Evolutionary conservation across 1,140 invertebrate species (phyloP).

Genomic region (Listronotus oregonensis): DNA sequence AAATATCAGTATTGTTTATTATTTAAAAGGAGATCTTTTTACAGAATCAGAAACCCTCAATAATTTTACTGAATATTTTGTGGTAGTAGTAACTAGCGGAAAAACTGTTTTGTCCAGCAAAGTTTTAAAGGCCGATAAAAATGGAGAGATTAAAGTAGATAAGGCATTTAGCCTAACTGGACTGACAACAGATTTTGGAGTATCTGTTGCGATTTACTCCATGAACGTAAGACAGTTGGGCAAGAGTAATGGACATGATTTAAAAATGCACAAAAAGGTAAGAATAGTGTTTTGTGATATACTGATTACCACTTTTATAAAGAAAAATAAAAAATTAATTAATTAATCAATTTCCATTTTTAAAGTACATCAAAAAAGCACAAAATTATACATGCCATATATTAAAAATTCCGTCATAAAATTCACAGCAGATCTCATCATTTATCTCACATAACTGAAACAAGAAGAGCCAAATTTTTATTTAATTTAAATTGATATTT

Average conservation of each 20-base stretch:
- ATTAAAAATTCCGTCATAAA: no score
- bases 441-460: no score
- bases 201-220: slow-evolving; percentile 47
- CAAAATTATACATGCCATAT: no score
- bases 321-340: no score
- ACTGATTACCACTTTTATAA: not conserved
- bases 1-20: slow-evolving; percentile 24
- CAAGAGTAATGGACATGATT: slow-evolving; percentile 19
- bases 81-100: slow-evolving; percentile 49
- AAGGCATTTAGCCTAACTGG: slow-evolving; percentile 45
- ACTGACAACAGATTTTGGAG: slow-evolving; percentile 51
- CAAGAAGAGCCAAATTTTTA: no score
- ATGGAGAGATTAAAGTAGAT: slow-evolving; percentile 43
- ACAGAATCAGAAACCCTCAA: not conserved
- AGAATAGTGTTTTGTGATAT: not conserved
- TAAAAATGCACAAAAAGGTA: slow-evolving; percentile 46
- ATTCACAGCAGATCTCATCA: no score
- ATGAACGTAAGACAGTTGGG: slow-evolving; percentile 38
- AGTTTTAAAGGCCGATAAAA: slow-evolving; percentile 40
- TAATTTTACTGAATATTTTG: slow-evolving; percentile 41
- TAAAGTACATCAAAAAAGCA: no score
- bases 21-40: slow-evolving; percentile 9
- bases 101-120: slow-evolving; percentile 49
- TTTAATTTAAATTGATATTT: no score
- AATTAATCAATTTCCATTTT: no score